Evolutionary conservation across 1,140 invertebrate species (phyloP), one percentile per base, ranked within the genome.

Genomic region (Liolophura sinensis): DNA sequence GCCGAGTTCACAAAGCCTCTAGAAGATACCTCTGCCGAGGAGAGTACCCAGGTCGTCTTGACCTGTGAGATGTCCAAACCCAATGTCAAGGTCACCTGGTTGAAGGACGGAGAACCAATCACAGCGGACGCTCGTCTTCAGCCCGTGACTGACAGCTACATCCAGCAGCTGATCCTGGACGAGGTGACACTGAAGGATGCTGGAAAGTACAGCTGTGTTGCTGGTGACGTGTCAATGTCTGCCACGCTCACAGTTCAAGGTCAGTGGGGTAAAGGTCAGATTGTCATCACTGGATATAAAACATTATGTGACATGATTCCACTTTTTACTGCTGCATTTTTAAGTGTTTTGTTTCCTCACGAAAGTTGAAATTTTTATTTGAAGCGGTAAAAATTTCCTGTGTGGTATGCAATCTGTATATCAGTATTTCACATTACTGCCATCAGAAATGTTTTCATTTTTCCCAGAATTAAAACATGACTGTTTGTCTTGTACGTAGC

Each of bases 51-150:
- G 80, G 92, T 91, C 11, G 88, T 90, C 68, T 91, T 97, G 64
- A 89, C 88, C 14, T 92, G 96, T 24, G 90, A 95, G 85, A 83
- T 98, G 40, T 94, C 93, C 0, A 89, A 89, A 70, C 87, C 90
- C 60, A 88, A 92, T 75, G 87, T 92, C 31, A 88, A 91, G 59
- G 92, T 97, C 0, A 90, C 89, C 67, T 97, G 96, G 96, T 87
- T 89, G 67, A 93, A 88, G 86, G 89, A 87, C 80, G 77, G 74
- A 5, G 74, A 78, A 59, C 80, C 79, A 22, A 64, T 83, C 12
- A 76, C 70, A 55, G 74, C 78, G 22, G 78, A 75, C 49, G 74
- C 78, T 18, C 70, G 78, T 24, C 77, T 80, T 61, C 75, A 79
- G 63, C 79, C 81, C 18, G 63, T 78, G 50, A 79, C 75, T 68